Evolutionary conservation across 2,888 invertebrate species (phyloP).

Genomic region (Hirtodrosophila confusa): DNA sequence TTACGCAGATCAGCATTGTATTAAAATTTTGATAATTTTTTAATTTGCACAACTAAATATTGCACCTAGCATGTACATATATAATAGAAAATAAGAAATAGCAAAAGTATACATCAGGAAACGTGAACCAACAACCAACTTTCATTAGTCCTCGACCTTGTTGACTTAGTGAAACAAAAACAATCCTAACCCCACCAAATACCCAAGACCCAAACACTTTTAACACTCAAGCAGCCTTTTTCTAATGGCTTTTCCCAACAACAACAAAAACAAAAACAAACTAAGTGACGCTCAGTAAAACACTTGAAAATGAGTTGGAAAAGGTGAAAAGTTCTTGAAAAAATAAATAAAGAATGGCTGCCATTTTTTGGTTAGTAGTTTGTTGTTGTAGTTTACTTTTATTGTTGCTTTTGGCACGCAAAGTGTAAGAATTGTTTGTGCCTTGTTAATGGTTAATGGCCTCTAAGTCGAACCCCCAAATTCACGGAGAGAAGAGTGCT

Average conservation of each 20-base stretch:
- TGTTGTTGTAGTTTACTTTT: constrained; percentile 46
- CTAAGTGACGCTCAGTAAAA: constrained; percentile 67
- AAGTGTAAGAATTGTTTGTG: constrained; percentile 70
- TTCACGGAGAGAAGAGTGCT: constrained; percentile 24
- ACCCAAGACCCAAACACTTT: constrained; percentile 44
- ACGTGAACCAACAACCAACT: constrained; percentile 38
- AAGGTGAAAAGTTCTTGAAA: constrained; percentile 73
- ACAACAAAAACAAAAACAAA: constrained; percentile 34
- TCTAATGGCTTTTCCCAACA: constrained; percentile 65
- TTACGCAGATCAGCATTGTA: no score
- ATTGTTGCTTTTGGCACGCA: constrained; percentile 60
- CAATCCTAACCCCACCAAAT: constrained; percentile 48
- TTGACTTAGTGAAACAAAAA: constrained; percentile 75
- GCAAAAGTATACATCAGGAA: constrained; percentile 15
- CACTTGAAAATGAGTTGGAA: constrained; percentile 72
- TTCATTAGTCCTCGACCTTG: constrained; percentile 75
- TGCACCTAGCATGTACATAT: background rate
- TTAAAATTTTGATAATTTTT: no score
- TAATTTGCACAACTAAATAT: constrained; percentile 1
- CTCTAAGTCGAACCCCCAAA: constrained; percentile 50
- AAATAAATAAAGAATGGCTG: constrained; percentile 69
- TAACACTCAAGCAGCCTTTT: constrained; percentile 59
- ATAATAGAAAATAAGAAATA: background rate
- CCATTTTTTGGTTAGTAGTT: constrained; percentile 47
- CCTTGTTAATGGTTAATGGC: constrained; percentile 72